Percentiles rank a stretch among this genome's conserved stretches.
Conservation (phyloP, 64 coral and sea anemone genomes). For the Montipora efflorescens region DNA sequence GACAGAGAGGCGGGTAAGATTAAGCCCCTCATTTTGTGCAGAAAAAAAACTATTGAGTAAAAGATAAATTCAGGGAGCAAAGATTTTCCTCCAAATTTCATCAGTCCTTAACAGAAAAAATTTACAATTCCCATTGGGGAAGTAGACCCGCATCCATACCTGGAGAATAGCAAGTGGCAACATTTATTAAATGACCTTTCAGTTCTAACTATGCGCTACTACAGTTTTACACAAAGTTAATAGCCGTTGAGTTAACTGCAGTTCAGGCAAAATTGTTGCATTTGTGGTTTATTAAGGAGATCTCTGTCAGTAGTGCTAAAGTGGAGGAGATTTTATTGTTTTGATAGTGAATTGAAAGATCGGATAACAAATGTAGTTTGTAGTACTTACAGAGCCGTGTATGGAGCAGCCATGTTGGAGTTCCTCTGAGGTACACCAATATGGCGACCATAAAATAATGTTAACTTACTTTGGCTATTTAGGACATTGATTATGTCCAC, state of each 20-base stretch:
- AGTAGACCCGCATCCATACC: too few relatives aligned
- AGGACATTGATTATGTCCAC: conserved; percentile 1
- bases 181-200: too few relatives aligned
- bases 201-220: background rate
- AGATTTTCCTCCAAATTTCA: too few relatives aligned
- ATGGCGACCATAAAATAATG: background rate
- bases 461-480: background rate
- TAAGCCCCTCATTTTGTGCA: too few relatives aligned
- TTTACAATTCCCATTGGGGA: too few relatives aligned
- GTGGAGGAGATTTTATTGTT: background rate
- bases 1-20: too few relatives aligned
- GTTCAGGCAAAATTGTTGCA: background rate
- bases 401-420: background rate
- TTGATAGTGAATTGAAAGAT: too few relatives aligned
- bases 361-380: background rate
- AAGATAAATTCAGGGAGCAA: too few relatives aligned
- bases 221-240: background rate
- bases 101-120: too few relatives aligned
- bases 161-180: too few relatives aligned
- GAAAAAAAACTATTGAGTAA: too few relatives aligned
- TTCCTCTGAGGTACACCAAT: background rate
- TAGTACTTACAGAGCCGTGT: background rate
- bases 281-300: background rate
- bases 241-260: background rate
- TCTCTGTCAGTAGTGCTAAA: background rate